phyloP scores from a whole-genome alignment of 2,113 vertebrate genomes.

The Hydrolagus affinis region DNA sequence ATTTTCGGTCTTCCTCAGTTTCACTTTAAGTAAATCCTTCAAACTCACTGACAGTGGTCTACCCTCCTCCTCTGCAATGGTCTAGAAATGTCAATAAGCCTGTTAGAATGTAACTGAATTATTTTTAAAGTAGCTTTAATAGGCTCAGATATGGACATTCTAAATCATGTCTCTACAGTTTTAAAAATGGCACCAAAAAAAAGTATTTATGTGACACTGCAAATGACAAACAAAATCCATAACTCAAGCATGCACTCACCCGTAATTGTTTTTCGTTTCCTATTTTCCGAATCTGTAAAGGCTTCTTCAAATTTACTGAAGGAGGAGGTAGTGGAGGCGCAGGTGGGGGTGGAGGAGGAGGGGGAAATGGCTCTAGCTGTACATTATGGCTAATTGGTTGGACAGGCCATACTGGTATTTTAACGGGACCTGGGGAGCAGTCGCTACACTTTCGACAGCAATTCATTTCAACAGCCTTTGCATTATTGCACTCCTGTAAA shows the following conservation, averaged over 20 bases:
- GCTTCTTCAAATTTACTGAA: slow-evolving; percentile 35
- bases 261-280: slow-evolving; percentile 40
- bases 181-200: not conserved
- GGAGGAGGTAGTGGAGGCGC: slow-evolving; percentile 40
- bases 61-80: slow-evolving; percentile 42
- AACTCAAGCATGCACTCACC: slow-evolving; percentile 46
- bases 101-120: too few relatives aligned
- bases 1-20: slow-evolving; percentile 57
- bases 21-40: slow-evolving; percentile 67
- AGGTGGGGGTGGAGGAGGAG: slow-evolving; percentile 30
- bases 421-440: not conserved
- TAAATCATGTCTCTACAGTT: too few relatives aligned
- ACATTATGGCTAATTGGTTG: not conserved
- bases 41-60: slow-evolving; percentile 57
- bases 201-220: not conserved
- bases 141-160: too few relatives aligned
- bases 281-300: slow-evolving; percentile 40
- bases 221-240: not conserved
- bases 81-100: not conserved
- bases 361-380: slow-evolving; percentile 26
- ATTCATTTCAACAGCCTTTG: not conserved
- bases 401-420: slow-evolving; percentile 25
- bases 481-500: slow-evolving; percentile 8
- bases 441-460: slow-evolving; percentile 6
- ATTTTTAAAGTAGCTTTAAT: too few relatives aligned